Evolutionary conservation across 2,888 invertebrate genomes (phyloP).

Genomic region (Dryobotodes eremita): DNA sequence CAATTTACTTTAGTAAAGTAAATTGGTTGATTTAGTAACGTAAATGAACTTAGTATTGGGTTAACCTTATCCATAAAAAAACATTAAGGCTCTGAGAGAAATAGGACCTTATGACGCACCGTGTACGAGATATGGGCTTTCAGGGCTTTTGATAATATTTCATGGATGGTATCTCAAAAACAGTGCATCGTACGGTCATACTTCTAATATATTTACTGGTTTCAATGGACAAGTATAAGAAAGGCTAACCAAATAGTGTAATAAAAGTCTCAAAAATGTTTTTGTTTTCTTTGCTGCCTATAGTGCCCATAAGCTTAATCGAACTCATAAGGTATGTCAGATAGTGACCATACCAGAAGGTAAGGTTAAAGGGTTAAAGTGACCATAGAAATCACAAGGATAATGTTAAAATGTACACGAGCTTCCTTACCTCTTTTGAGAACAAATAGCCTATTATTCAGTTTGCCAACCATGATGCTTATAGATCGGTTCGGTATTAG

Average conservation of each 20-base stretch:
- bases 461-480: conserved; percentile 81
- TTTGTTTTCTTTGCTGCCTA: background rate
- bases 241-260: background rate
- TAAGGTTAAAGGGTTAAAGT: background rate
- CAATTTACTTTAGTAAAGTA: too few species aligned
- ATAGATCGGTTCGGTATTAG: background rate
- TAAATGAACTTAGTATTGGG: too few species aligned
- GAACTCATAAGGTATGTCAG: background rate
- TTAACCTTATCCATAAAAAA: background rate
- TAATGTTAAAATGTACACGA: background rate
- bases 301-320: background rate
- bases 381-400: background rate
- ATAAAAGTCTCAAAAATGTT: background rate
- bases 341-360: background rate
- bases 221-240: background rate
- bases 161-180: background rate
- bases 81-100: background rate
- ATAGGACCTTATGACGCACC: background rate
- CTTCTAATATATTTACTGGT: background rate
- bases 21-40: too few species aligned
- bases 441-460: conserved; percentile 84
- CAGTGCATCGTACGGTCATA: too few species aligned
- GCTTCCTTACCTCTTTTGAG: conserved; percentile 85
- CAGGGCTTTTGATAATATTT: background rate
- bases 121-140: background rate